Percentiles rank a stretch among this genome's conserved stretches.
Conservation (phyloP, 1,140 invertebrate species). For the Drosophila gunungcola region DNA sequence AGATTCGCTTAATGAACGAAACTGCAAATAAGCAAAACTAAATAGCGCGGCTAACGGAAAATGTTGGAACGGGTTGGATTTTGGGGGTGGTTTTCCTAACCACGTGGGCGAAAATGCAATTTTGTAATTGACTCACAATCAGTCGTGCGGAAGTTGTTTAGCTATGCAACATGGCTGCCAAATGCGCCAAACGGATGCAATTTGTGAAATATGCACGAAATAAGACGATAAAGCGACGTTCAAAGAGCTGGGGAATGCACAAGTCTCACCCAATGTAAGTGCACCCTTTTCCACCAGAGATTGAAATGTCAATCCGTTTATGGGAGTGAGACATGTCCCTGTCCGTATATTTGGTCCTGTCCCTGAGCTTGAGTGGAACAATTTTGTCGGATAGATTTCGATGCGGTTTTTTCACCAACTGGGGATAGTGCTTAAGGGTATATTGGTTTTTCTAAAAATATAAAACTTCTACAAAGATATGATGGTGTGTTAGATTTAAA, state of each 20-base stretch:
- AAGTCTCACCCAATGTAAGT: conserved; percentile 9
- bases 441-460: background rate
- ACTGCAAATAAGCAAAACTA: conserved; percentile 16
- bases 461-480: too few species aligned
- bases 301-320: conserved; percentile 62
- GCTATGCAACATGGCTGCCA: conserved; percentile 58
- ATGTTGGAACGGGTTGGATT: background rate
- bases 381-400: conserved; percentile 48
- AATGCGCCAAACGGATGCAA: conserved; percentile 63
- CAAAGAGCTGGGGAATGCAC: conserved; percentile 4
- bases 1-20: conserved; percentile 45
- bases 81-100: background rate
- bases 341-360: conserved; percentile 26
- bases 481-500: too few species aligned
- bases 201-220: conserved; percentile 61
- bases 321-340: conserved; percentile 19
- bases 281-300: conserved; percentile 31
- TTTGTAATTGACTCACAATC: conserved; percentile 64
- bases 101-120: conserved; percentile 38
- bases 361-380: conserved; percentile 27
- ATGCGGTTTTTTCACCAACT: conserved; percentile 27
- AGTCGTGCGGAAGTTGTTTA: conserved; percentile 62
- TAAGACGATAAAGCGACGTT: conserved; percentile 41
- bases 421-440: background rate
- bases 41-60: background rate